Evolutionary conservation across 2,113 vertebrate species (phyloP).

Genomic region (Melospiza georgiana): DNA sequence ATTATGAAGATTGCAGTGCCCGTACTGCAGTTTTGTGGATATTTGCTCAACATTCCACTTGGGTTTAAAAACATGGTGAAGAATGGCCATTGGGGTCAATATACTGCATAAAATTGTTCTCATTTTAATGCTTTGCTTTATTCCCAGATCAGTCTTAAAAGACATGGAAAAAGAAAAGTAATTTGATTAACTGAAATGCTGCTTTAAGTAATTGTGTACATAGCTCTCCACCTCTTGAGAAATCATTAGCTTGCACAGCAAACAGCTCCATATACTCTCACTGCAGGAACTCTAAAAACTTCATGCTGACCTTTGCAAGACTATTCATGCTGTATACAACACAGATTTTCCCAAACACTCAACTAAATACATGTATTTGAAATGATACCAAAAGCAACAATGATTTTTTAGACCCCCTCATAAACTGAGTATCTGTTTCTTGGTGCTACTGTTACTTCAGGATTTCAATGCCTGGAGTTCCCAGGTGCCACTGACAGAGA

Average conservation of each 20-base stretch:
- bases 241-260: background rate
- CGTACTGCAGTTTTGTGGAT: background rate
- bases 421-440: background rate
- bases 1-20: background rate
- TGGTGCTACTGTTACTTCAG: background rate
- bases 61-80: background rate
- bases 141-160: background rate
- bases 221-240: background rate
- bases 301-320: background rate
- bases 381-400: background rate
- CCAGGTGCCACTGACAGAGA: background rate
- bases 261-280: background rate
- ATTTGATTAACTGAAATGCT: background rate
- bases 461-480: background rate
- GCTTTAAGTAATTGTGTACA: background rate
- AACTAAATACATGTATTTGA: background rate
- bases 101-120: background rate
- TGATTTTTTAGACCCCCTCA: fast-evolving
- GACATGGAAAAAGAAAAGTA: background rate
- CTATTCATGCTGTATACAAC: background rate
- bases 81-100: background rate
- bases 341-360: background rate
- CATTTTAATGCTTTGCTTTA: background rate
- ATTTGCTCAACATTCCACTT: background rate
- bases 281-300: background rate